These are phyloP conservation scores for Threskiornis aethiopicus DNA, from an alignment of 2,797 vertebrate genomes.

Conservation along the genomic window DNA sequence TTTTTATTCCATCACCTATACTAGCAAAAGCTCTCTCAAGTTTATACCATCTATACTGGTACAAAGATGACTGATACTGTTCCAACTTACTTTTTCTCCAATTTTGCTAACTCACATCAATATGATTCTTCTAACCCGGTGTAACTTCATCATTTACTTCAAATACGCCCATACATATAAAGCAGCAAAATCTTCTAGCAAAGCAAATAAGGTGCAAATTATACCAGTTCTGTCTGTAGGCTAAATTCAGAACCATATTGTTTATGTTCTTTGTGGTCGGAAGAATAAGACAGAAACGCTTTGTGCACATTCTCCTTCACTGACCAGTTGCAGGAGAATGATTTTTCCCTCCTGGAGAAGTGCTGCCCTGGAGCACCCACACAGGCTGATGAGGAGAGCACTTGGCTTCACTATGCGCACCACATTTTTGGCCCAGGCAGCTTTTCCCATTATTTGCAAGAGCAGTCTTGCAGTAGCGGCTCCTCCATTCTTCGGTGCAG, in stretches of 20 bases:
- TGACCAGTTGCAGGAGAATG: background rate
- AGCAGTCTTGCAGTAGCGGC: background rate
- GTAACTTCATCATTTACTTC: background rate
- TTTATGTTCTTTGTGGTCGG: background rate
- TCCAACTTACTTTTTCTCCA: background rate
- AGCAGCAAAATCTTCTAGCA: background rate
- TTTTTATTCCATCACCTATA: background rate
- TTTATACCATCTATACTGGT: background rate
- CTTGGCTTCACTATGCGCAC: background rate
- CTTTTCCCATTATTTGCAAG: background rate
- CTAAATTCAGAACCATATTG: background rate
- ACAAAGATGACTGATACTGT: background rate
- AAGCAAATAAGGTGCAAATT: background rate
- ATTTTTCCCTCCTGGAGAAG: background rate
- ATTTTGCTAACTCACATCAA: background rate
- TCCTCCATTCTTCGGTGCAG: background rate
- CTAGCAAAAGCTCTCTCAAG: background rate
- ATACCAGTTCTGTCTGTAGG: background rate
- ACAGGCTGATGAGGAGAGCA: background rate
- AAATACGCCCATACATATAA: background rate
- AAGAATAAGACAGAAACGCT: background rate
- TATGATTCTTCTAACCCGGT: background rate
- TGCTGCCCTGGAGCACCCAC: background rate
- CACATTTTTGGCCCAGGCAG: rapidly evolving
- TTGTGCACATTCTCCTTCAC: background rate